Evolutionary conservation across 1,140 invertebrate species (phyloP), one percentile per base, ranked within the genome.

Genomic region (Euwallacea similis): DNA sequence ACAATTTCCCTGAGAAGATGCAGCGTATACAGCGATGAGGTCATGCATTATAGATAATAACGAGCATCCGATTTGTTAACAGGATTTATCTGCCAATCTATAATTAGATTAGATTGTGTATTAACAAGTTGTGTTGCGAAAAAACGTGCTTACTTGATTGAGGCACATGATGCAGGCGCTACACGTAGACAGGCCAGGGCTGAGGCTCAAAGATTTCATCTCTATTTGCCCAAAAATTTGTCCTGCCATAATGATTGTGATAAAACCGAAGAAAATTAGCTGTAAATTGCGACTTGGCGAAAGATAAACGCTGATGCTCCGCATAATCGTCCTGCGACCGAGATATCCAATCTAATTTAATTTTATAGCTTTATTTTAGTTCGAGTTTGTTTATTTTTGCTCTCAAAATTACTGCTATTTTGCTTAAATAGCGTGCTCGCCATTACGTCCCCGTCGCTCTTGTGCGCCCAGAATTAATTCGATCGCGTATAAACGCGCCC

Each of bases 321-420:
- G 54, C 33, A 60, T 68, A 68, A 68, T 68, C 67, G 67, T 42
- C 42, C 42, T 21, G 11, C 59, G 42, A 68, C 47, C 66, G 42
- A 68, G 66, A 68, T 68, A 59, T 68, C 59, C 67, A 69, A 69
- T 69, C 67, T 69, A 69, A 69, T 69, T 69, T 69, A 69, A 69
- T 69, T 69, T 69, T 69, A 69, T 69, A 62, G 67, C 67, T 69
- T 69, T 62, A 69, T 69, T 69, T 69, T 62, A 69, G 54, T 69
- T 69, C 47, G 15, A 42, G 67, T 42, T 69, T 69, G 67, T 69
- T 69, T 69, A 69, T 69, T 69, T 69, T 69, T 62, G 21, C 33
- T 55, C 67, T 46, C 9, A 50, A 69, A 69, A 69, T 69, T 69
- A 53, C 67, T 11, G 67, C 58, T 63, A 69, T 69, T 69, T 69